These are phyloP conservation scores for Drosophila rellima DNA, from an alignment of 2,888 invertebrate species.

Conservation along the genomic window DNA sequence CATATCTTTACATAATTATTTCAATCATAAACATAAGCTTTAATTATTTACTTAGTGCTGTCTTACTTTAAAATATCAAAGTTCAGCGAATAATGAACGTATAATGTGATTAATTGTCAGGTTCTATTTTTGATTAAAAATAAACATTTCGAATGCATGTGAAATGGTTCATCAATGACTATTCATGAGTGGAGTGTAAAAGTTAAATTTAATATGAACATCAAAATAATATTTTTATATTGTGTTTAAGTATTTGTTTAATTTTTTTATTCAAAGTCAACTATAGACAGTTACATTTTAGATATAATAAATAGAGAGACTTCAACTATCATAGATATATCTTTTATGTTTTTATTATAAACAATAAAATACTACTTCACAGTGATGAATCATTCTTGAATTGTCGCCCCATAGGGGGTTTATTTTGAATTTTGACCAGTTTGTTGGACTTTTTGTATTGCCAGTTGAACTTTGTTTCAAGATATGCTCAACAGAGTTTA, in stretches of 20 bases:
- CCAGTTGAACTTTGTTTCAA: slow-evolving; percentile 2
- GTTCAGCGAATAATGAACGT: background rate
- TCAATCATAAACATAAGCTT: no score
- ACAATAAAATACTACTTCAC: background rate
- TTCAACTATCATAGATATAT: background rate
- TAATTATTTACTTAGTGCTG: no score
- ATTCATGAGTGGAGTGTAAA: background rate
- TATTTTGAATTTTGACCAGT: background rate
- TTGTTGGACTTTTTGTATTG: background rate
- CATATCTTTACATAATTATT: no score
- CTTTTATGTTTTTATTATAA: background rate
- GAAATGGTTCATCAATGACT: slow-evolving; percentile 5
- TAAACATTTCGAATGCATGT: background rate
- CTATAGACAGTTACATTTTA: background rate
- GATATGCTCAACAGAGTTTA: background rate
- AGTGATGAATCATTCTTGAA: slow-evolving; percentile 7
- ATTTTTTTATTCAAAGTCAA: background rate
- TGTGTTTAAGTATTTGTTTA: no score
- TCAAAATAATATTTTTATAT: background rate
- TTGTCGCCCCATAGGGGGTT: background rate
- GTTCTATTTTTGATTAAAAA: background rate
- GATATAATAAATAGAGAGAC: background rate
- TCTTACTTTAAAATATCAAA: background rate
- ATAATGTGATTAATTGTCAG: background rate
- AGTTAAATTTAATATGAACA: background rate